Evolutionary conservation across 2,797 vertebrate species (phyloP), one percentile per base, ranked within the genome.

Genomic region (Bradypodion ventrale): DNA sequence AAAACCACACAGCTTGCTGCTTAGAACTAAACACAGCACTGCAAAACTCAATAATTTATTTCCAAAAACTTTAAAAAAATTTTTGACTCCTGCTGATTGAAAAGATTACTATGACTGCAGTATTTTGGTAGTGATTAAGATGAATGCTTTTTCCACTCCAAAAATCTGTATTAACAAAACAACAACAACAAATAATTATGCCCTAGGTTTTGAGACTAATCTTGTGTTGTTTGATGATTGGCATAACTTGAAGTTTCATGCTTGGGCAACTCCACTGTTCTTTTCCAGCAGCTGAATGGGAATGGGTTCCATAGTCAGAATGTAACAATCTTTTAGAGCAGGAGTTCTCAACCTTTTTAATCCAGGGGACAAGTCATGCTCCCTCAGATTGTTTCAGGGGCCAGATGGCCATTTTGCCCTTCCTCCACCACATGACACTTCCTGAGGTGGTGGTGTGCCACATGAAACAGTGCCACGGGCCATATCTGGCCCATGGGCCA

Each of bases 141-240:
- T 42, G 46, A 40, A 76, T 25, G 49, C 46, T 44, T 69, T 77
- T 69, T 32, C 35, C n/a, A 42, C 29, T 82, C 8, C 6, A 68
- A 68, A 83, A 23, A 49, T 7, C 25, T 56, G 49, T 12, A 8
- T 25, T 46, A 40, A n/a, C 7, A 40, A 73, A 78, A n/a, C n/a
- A n/a, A n/a, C n/a, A n/a, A n/a, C n/a, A 82, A 60, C 16, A 59
- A 68, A 59, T 25, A 75, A 76, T 68, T 75, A 75, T 40, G 62
- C 59, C 56, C 29, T 62, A 13, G 63, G 42, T 62, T 82, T 80
- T 44, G 6, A 68, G 3, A 32, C 16, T 9, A 37, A 27, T 69
- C 19, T 74, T 77, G 16, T 25, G 63, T 49, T 76, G 42, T 83
- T 77, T 75, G 66, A 83, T 56, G 27, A 77, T 56, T 83, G 65